These are phyloP conservation scores for Takifugu ocellatus DNA, from an alignment of 2,797 vertebrate species.

Conservation along the genomic window DNA sequence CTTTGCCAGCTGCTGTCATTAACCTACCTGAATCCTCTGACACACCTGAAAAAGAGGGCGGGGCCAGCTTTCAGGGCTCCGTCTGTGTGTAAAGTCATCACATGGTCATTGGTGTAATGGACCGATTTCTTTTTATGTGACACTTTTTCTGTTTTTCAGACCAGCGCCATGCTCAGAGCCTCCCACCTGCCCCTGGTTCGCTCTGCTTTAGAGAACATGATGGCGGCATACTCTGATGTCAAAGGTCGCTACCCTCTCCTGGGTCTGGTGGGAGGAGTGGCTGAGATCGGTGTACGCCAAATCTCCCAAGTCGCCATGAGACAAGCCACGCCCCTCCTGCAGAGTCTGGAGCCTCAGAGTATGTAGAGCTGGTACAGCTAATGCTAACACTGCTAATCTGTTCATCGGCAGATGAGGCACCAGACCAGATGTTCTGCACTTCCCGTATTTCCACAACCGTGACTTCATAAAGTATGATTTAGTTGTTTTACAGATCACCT, in stretches of 20 bases:
- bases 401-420: no score
- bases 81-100: no score
- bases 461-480: no score
- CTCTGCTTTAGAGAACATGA: slow-evolving; percentile 53
- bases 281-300: slow-evolving; percentile 55
- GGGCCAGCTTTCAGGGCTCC: no score
- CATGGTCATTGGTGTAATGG: no score
- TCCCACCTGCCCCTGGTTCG: slow-evolving; percentile 64
- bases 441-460: no score
- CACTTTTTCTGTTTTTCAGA: slow-evolving; percentile 38
- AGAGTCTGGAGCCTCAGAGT: slow-evolving; percentile 63
- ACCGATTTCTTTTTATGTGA: no score
- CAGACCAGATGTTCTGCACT: no score
- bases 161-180: slow-evolving; percentile 46
- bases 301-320: slow-evolving; percentile 50
- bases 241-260: slow-evolving; percentile 68
- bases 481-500: no score
- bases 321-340: slow-evolving; percentile 47
- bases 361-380: neutral
- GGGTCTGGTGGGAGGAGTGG: slow-evolving; percentile 56
- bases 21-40: no score
- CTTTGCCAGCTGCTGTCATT: no score
- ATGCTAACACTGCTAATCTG: neutral
- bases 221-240: slow-evolving; percentile 36
- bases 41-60: no score